phyloP scores from a whole-genome alignment of 1,140 invertebrate genomes.

The Drosophila trapezifrons region DNA sequence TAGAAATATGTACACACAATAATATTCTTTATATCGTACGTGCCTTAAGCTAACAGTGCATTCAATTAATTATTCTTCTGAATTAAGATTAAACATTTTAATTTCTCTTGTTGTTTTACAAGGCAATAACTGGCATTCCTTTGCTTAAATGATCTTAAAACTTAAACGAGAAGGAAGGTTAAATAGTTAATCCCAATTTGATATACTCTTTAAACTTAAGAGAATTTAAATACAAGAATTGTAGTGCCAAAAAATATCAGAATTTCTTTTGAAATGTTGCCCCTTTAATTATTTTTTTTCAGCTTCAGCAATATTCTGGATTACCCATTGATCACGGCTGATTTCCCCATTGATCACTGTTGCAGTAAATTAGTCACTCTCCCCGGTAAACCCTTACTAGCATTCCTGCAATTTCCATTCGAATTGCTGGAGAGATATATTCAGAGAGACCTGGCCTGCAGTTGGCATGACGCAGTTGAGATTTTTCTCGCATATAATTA shows the following conservation, averaged over 20 bases:
- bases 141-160: neutral
- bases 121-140: constrained; percentile 21
- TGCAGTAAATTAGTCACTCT: neutral
- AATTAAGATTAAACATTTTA: constrained; percentile 7
- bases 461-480: constrained; percentile 31
- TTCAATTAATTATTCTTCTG: constrained; percentile 8
- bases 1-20: too few relatives aligned
- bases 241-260: too few relatives aligned
- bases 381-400: neutral
- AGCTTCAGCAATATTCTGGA: neutral
- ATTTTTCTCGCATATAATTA: constrained; percentile 38
- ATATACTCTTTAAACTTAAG: neutral
- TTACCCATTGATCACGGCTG: constrained; percentile 24
- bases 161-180: neutral
- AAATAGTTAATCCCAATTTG: too few relatives aligned
- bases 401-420: constrained; percentile 4
- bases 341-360: constrained; percentile 1
- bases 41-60: constrained; percentile 2
- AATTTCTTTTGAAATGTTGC: too few relatives aligned
- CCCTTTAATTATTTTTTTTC: too few relatives aligned
- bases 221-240: too few relatives aligned
- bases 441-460: constrained; percentile 11
- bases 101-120: constrained; percentile 23
- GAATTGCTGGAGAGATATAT: constrained; percentile 3
- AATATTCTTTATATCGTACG: too few relatives aligned